Evolutionary conservation across 1,140 invertebrate genomes (phyloP).

Genomic region (Hyles vespertilio): DNA sequence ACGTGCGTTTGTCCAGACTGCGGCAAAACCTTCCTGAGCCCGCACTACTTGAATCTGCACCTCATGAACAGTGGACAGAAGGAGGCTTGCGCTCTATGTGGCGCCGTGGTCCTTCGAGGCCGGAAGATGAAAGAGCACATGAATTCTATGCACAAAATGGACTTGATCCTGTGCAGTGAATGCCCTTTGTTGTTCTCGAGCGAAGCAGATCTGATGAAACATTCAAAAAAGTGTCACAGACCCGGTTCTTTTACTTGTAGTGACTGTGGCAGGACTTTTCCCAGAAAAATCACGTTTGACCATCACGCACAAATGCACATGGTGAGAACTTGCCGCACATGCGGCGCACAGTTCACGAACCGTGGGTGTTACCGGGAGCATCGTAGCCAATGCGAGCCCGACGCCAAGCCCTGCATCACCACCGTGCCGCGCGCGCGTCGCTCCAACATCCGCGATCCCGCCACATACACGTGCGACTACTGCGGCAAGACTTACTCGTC

Average conservation of each 20-base stretch:
- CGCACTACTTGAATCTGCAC: constrained; percentile 59
- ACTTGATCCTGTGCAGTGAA: constrained; percentile 34
- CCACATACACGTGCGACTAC: constrained; percentile 62
- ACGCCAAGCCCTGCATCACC: constrained; percentile 45
- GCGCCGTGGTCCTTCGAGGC: constrained; percentile 39
- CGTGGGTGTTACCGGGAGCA: constrained; percentile 54
- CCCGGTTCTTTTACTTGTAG: constrained; percentile 37
- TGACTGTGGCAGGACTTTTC: constrained; percentile 55
- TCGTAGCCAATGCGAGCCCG: constrained; percentile 52
- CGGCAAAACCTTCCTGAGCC: constrained; percentile 57
- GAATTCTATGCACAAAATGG: constrained; percentile 33
- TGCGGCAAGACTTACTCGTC: constrained; percentile 60
- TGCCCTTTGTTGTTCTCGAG: constrained; percentile 45
- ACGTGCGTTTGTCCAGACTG: constrained; percentile 53
- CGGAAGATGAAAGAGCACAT: constrained; percentile 52
- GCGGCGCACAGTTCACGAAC: constrained; percentile 54
- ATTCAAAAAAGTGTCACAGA: constrained; percentile 42
- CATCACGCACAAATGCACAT: constrained; percentile 58
- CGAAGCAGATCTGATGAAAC: constrained; percentile 33
- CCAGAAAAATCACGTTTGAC: constrained; percentile 45
- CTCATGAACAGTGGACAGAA: constrained; percentile 59
- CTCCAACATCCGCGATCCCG: constrained; percentile 57
- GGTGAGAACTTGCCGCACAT: constrained; percentile 52
- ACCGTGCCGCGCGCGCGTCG: constrained; percentile 39
- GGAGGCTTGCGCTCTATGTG: constrained; percentile 51